phyloP scores from a whole-genome alignment of 2,888 invertebrate species.

The Drosophila eohydei region DNA sequence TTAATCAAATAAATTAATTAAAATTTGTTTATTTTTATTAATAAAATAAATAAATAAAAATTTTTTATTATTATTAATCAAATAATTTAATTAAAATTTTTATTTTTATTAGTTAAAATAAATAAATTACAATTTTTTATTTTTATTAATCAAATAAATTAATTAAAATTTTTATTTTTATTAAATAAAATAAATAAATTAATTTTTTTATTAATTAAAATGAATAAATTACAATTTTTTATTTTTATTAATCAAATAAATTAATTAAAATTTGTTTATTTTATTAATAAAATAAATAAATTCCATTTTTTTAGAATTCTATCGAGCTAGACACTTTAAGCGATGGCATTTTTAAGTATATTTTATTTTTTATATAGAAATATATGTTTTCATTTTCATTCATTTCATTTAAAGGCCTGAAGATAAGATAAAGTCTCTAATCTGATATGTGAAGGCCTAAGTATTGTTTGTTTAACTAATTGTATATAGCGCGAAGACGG shows the following conservation, averaged over 20 bases:
- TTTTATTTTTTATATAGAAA: background rate
- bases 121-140: no score
- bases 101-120: background rate
- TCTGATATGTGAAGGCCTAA: conserved; percentile 15
- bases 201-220: background rate
- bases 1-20: background rate
- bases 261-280: no score
- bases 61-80: no score
- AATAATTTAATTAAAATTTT: no score
- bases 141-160: background rate
- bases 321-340: no score
- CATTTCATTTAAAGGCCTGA: background rate
- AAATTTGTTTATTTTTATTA: no score
- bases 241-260: no score
- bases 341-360: no score
- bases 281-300: background rate
- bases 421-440: conserved; percentile 27
- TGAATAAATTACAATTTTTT: no score
- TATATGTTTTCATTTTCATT: background rate
- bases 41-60: no score
- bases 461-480: conserved; percentile 13
- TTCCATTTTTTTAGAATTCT: background rate
- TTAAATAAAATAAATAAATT: background rate
- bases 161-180: no score
- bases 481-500: background rate